Conservation (phyloP, 2,797 vertebrate species). For the Bovichtus variegatus region DNA sequence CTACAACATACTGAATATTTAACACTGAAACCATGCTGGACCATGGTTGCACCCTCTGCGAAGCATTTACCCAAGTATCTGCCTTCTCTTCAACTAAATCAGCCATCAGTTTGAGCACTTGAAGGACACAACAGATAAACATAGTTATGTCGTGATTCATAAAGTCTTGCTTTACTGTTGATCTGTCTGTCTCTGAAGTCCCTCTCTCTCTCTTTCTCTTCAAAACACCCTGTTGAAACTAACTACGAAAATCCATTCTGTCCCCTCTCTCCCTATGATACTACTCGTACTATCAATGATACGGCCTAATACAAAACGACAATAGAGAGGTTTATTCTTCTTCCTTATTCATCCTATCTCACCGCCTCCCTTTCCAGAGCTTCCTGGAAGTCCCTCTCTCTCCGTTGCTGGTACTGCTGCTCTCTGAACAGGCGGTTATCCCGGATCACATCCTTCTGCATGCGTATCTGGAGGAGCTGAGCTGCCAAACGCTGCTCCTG, state of each 20-base stretch:
- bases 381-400: slow-evolving; percentile 90
- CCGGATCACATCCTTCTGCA: slow-evolving; percentile 91
- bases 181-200: not conserved
- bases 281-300: slow-evolving; percentile 24
- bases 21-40: slow-evolving; percentile 44
- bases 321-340: slow-evolving; percentile 28
- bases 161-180: slow-evolving; percentile 1
- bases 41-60: not conserved
- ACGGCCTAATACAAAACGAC: slow-evolving; percentile 30
- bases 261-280: slow-evolving; percentile 7
- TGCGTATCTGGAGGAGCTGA: slow-evolving; percentile 91
- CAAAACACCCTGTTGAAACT: slow-evolving; percentile 18
- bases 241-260: not conserved
- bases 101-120: not conserved
- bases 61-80: slow-evolving; percentile 18
- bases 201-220: not conserved
- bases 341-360: slow-evolving; percentile 72
- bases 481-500: slow-evolving; percentile 90
- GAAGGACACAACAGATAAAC: not conserved
- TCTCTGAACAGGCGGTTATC: slow-evolving; percentile 92
- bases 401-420: slow-evolving; percentile 90
- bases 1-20: slow-evolving; percentile 21
- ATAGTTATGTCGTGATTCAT: slow-evolving; percentile 1
- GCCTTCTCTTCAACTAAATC: slow-evolving; percentile 5
- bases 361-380: slow-evolving; percentile 92